phyloP scores from a whole-genome alignment of 2,888 invertebrate species.

The Drepana falcataria region DNA sequence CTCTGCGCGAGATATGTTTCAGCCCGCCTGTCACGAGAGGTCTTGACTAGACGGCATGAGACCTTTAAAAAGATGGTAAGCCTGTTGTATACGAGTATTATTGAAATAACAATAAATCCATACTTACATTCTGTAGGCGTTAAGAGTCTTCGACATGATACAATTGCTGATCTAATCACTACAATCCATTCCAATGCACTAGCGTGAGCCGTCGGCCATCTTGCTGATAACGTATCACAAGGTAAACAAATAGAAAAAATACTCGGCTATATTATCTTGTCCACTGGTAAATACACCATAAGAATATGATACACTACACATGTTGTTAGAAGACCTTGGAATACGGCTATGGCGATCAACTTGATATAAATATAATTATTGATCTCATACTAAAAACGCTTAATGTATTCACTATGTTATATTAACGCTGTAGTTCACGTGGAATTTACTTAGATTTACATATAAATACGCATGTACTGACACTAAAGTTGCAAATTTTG shows the following conservation, averaged over 20 bases:
- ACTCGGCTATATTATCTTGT: conserved; percentile 30
- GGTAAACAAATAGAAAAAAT: conserved; percentile 35
- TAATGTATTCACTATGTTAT: neutral
- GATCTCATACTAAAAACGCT: neutral
- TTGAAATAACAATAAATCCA: conserved; percentile 10
- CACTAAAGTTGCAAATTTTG: no score
- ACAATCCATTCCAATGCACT: conserved; percentile 58
- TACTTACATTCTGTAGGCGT: conserved; percentile 94
- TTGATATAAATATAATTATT: neutral
- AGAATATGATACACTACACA: conserved; percentile 25
- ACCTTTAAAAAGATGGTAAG: no score
- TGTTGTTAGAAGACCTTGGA: conserved; percentile 30
- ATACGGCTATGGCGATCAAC: conserved; percentile 5
- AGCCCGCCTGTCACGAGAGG: no score
- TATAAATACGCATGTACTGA: no score
- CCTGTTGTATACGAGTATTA: neutral
- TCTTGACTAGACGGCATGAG: no score
- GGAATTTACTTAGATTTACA: no score
- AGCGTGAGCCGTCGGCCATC: conserved; percentile 30
- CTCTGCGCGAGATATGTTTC: no score
- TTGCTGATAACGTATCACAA: conserved; percentile 22
- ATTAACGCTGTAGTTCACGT: neutral
- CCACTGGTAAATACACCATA: conserved; percentile 23
- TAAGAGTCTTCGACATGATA: conserved; percentile 92
- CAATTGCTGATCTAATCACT: conserved; percentile 37